These are phyloP conservation scores for Oryzias celebensis DNA, from an alignment of 2,113 vertebrate species.

Conservation along the genomic window DNA sequence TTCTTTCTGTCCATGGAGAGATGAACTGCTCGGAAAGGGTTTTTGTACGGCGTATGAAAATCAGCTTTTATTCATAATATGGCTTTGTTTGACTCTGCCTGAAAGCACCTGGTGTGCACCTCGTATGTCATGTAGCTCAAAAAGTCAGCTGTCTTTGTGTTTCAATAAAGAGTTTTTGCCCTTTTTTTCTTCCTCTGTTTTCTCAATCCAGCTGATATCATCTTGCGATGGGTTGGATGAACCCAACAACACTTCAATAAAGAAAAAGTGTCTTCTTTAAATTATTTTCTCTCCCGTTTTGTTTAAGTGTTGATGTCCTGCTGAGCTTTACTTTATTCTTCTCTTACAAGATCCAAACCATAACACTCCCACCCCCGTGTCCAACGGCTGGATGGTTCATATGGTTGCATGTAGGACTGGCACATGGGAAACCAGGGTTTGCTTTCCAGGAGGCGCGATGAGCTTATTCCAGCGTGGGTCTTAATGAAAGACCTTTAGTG, in stretches of 20 bases:
- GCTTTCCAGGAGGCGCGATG: too few relatives aligned
- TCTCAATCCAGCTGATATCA: slow-evolving; percentile 53
- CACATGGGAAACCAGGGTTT: too few relatives aligned
- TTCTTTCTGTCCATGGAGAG: slow-evolving; percentile 72
- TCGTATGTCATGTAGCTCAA: slow-evolving; percentile 38
- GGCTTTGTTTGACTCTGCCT: slow-evolving; percentile 61
- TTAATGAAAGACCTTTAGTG: too few relatives aligned
- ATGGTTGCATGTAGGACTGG: too few relatives aligned
- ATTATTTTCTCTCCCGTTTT: too few relatives aligned
- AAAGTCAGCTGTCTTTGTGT: slow-evolving; percentile 34
- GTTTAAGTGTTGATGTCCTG: too few relatives aligned
- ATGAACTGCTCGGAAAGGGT: slow-evolving; percentile 50
- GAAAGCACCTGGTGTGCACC: slow-evolving; percentile 81
- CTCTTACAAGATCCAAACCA: too few relatives aligned
- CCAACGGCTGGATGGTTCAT: too few relatives aligned
- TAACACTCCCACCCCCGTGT: too few relatives aligned
- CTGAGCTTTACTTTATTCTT: too few relatives aligned
- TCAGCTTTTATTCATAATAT: slow-evolving; percentile 54
- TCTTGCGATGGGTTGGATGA: slow-evolving; percentile 26
- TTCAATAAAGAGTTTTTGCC: slow-evolving; percentile 43
- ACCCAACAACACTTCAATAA: neutral
- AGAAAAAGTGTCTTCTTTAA: too few relatives aligned
- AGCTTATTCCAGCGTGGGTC: too few relatives aligned
- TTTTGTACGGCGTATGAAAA: slow-evolving; percentile 62
- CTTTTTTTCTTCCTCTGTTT: slow-evolving; percentile 37